phyloP scores from a whole-genome alignment of 2,113 vertebrate species.

The Pachycephala philippinensis region DNA sequence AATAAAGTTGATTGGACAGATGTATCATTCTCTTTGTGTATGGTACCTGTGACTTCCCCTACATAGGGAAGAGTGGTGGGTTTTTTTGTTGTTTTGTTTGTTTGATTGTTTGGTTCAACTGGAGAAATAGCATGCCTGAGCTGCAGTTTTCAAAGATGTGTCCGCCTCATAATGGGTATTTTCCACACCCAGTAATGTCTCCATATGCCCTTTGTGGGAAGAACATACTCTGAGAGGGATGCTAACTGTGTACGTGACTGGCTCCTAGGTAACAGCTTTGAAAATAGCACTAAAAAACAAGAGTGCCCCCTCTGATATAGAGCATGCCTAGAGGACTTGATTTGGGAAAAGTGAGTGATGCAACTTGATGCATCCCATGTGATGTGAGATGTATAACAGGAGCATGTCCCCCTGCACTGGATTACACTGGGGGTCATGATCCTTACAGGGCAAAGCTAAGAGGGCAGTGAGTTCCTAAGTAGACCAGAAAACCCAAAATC shows the following conservation, averaged over 20 bases:
- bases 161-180: background rate
- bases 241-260: background rate
- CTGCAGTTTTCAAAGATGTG: background rate
- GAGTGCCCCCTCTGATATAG: background rate
- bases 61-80: background rate
- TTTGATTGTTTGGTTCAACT: background rate
- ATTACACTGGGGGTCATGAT: background rate
- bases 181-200: background rate
- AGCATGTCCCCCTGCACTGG: background rate
- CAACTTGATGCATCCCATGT: background rate
- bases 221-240: background rate
- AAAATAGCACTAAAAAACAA: background rate
- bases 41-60: background rate
- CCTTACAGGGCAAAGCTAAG: background rate
- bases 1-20: background rate
- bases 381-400: accelerated
- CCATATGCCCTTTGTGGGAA: background rate
- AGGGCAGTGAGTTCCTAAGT: background rate
- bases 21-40: background rate
- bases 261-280: background rate
- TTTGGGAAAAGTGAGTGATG: background rate
- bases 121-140: background rate
- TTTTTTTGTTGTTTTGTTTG: background rate
- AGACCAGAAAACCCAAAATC: background rate
- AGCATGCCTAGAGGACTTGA: background rate